Conservation (phyloP, 2,113 vertebrate genomes). For the Leiothrix lutea region DNA sequence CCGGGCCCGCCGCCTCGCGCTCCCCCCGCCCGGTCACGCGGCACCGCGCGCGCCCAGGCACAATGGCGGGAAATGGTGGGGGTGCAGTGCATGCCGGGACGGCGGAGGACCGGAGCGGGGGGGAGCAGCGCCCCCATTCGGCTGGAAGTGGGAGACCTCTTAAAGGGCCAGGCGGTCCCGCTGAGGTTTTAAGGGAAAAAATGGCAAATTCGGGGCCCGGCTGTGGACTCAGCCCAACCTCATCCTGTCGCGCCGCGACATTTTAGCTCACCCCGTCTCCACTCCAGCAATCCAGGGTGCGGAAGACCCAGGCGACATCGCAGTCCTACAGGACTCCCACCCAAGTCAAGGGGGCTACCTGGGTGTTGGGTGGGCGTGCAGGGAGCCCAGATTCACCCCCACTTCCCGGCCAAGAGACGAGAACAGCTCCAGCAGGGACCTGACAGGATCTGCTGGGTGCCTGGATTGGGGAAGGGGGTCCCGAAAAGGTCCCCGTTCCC, state of each 20-base stretch:
- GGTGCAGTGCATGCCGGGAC: not conserved
- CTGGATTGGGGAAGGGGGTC: no score
- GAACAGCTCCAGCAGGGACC: not conserved
- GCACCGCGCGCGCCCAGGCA: not conserved
- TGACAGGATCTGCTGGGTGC: not conserved
- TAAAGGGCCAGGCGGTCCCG: not conserved
- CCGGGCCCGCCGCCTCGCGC: not conserved
- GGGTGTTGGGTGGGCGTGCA: not conserved
- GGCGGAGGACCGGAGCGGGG: not conserved
- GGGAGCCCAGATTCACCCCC: not conserved
- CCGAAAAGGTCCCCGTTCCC: not conserved
- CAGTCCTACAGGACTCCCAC: not conserved
- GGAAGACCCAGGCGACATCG: not conserved
- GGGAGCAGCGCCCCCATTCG: not conserved
- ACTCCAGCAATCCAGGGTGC: not conserved
- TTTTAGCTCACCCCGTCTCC: not conserved
- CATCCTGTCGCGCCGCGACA: not conserved
- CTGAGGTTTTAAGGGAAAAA: not conserved
- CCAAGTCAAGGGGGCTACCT: not conserved
- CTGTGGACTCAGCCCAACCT: not conserved
- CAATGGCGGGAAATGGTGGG: not conserved
- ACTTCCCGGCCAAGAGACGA: not conserved
- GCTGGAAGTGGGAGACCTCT: not conserved
- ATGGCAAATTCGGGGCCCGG: not conserved
- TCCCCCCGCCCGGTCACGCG: not conserved